A percentile compares a stretch with the other conserved stretches of the same genome.
phyloP scores from a whole-genome alignment of 2,797 vertebrate species.

The Erethizon dorsatum region DNA sequence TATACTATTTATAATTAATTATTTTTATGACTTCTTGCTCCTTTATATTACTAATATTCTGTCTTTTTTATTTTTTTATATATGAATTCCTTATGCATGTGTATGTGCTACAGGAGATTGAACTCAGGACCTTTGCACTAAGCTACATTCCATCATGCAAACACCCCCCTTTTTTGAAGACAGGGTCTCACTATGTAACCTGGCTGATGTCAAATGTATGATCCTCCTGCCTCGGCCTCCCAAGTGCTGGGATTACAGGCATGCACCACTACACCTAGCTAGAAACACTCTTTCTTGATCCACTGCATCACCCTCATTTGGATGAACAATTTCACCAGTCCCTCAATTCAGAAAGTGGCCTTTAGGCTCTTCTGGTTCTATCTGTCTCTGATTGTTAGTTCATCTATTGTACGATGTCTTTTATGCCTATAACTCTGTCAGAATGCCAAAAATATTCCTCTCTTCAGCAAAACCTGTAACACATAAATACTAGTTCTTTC shows the following conservation, averaged over 20 bases:
- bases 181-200: background rate
- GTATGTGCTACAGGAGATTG: background rate
- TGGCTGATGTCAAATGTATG: background rate
- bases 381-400: slow-evolving; percentile 33
- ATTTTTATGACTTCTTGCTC: slow-evolving; percentile 42
- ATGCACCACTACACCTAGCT: background rate
- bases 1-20: slow-evolving; percentile 7
- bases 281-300: slow-evolving; percentile 32
- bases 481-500: background rate
- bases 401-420: background rate
- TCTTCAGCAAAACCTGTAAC: slow-evolving; percentile 39
- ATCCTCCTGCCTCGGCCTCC: background rate
- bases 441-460: slow-evolving; percentile 1
- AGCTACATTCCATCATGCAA: background rate
- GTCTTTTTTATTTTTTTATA: slow-evolving; percentile 54
- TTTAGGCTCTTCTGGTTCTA: background rate
- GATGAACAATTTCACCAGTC: background rate
- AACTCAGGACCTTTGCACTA: background rate
- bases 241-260: background rate
- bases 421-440: background rate
- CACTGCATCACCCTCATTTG: background rate
- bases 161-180: background rate
- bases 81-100: slow-evolving; percentile 43
- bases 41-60: slow-evolving; percentile 37
- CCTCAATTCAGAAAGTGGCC: background rate